Percentiles rank a stretch among this genome's conserved stretches.
Conservation (phyloP, 1,140 invertebrate genomes). For the Magallana angulata region DNA sequence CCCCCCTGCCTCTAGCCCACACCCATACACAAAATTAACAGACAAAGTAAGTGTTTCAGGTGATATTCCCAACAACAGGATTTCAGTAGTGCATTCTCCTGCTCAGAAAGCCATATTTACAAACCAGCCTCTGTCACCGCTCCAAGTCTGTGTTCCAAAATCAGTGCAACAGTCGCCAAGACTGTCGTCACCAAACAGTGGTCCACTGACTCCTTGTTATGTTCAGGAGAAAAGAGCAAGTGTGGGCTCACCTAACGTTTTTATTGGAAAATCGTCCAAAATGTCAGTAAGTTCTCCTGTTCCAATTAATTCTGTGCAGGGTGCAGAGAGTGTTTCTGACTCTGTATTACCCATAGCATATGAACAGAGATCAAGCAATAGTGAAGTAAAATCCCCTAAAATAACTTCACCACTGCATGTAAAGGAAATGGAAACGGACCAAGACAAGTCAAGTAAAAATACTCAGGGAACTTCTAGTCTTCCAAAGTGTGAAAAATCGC, state of each 20-base stretch:
- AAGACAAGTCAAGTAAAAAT: not conserved
- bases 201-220: not conserved
- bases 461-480: not conserved
- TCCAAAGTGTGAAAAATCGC: not conserved
- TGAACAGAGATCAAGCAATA: not conserved
- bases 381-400: not conserved
- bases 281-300: not conserved
- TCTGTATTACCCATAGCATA: not conserved
- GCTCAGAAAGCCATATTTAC: not conserved
- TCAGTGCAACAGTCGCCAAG: not conserved
- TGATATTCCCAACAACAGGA: not conserved
- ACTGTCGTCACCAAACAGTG: not conserved
- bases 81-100: not conserved
- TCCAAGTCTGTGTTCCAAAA: not conserved
- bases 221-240: not conserved
- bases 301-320: not conserved
- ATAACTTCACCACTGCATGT: not conserved
- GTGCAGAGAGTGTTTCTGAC: not conserved
- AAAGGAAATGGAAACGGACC: not conserved
- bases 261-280: not conserved
- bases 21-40: constrained; percentile 1
- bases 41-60: not conserved
- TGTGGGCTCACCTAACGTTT: not conserved
- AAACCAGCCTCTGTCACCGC: not conserved
- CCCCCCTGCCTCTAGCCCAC: not conserved